Conservation (phyloP, 2,888 invertebrate species). For the Sthenelais limicola region DNA sequence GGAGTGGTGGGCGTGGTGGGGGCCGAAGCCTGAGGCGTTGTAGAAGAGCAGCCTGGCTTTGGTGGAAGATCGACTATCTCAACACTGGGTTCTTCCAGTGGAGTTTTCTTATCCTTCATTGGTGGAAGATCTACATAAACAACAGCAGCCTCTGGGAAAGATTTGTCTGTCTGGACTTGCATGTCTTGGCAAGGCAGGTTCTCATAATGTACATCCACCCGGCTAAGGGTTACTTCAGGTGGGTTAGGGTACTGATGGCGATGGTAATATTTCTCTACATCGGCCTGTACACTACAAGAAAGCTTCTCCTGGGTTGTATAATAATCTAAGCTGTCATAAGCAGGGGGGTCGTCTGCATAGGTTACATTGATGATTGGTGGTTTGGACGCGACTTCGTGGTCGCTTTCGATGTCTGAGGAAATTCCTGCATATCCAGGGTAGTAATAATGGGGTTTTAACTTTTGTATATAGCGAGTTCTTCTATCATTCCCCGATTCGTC, state of each 20-base stretch:
- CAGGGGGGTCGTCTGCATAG: slow-evolving; percentile 40
- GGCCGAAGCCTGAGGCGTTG: neutral
- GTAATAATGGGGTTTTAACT: slow-evolving; percentile 36
- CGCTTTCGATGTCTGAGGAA: slow-evolving; percentile 25
- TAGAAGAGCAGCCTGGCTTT: neutral
- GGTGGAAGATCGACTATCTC: slow-evolving; percentile 34
- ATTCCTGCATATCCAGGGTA: slow-evolving; percentile 4
- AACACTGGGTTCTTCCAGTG: slow-evolving; percentile 2
- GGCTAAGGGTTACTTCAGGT: neutral
- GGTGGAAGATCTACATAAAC: slow-evolving; percentile 35
- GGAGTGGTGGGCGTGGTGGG: neutral
- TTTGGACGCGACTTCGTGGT: neutral
- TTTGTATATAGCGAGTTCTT: slow-evolving; percentile 38
- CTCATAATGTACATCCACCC: slow-evolving; percentile 3
- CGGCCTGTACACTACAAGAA: neutral
- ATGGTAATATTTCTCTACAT: slow-evolving; percentile 9
- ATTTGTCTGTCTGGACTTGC: slow-evolving; percentile 5
- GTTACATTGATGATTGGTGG: slow-evolving; percentile 37
- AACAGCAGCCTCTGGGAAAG: slow-evolving; percentile 33
- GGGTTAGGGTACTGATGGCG: neutral
- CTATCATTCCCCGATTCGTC: slow-evolving; percentile 15
- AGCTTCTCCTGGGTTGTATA: neutral
- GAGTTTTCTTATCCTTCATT: neutral
- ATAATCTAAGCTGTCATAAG: slow-evolving; percentile 36
- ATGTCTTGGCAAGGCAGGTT: slow-evolving; percentile 5